Base-by-base conservation (phyloP, 2,888 invertebrate species). In the Sympetrum striolatum region DNA sequence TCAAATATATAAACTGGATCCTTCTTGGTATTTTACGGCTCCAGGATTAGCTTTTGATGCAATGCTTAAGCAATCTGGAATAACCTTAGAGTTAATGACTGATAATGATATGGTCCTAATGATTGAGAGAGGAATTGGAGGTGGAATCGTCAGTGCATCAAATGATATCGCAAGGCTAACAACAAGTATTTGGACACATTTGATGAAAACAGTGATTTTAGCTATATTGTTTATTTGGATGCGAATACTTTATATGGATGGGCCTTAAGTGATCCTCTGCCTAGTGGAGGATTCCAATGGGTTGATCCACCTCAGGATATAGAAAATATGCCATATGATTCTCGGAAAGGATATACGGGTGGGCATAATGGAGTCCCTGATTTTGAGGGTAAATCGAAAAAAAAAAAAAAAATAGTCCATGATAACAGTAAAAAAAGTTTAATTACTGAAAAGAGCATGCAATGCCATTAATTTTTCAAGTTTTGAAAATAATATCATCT, bases 171-270 rank as follows among this genome's bases (percentile, higher is more conserved):
- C 5, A 91, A 92, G 91, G 93, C 93, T 8, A 93, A 93, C 92
- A 93, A 94, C 91, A 93, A 92, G 91, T 93, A 93, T 91, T n/a
- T n/a, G n/a, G n/a, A 92, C 93, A 90, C 90, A 91, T 93, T 92
- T 91, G 91, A 93, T 92, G 44, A 91, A 6, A 90, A 79, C 18
- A 90, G 92, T 91, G 82, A 91, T 37, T 86, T 90, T 3, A 91
- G 91, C 5, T 93, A 92, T 91, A 81, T 93, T 48, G 91, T 92
- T 90, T 93, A 93, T 92, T 92, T 92, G 80, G 91, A 91, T 81
- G 82, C 90, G 1, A 92, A 92, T 60, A 91, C 91, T 58, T 58
- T 91, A 15, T 91, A 91, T 79, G 91, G 91, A 39, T 90, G 39
- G 44, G 90, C 39, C 22, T 31, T 53, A 48, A 25, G 39, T 18